phyloP scores from a whole-genome alignment of 1,140 invertebrate species.

The Ceratina calcarata region DNA sequence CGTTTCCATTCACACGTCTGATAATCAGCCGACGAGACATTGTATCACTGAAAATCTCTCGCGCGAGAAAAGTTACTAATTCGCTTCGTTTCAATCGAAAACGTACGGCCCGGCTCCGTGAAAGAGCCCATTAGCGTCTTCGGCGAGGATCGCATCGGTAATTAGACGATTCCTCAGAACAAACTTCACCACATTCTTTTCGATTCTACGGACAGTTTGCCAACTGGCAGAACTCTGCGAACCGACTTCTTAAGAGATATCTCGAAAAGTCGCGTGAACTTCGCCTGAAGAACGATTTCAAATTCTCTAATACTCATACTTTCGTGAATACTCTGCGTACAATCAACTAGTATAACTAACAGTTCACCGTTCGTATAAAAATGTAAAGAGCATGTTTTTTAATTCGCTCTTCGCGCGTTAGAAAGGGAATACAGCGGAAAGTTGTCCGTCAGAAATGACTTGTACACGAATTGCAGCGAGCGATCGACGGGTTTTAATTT shows the following conservation, averaged over 20 bases:
- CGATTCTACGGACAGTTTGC: neutral
- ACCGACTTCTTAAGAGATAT: too few species aligned
- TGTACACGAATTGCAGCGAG: neutral
- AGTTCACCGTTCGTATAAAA: too few species aligned
- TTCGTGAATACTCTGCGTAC: too few species aligned
- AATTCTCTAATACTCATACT: too few species aligned
- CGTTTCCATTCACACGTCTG: conserved; percentile 44
- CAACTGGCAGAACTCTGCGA: neutral
- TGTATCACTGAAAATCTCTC: conserved; percentile 19
- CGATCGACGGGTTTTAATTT: too few species aligned
- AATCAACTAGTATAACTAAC: too few species aligned
- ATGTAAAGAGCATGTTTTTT: too few species aligned
- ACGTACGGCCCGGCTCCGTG: neutral
- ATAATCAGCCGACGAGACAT: conserved; percentile 14
- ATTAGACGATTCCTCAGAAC: conserved; percentile 9
- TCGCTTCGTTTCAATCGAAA: conserved; percentile 3
- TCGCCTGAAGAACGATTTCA: too few species aligned
- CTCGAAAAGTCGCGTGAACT: too few species aligned
- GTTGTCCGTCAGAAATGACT: neutral
- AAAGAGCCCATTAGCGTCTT: conserved; percentile 11
- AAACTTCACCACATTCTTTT: neutral
- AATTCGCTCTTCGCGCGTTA: too few species aligned
- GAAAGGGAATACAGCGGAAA: too few species aligned
- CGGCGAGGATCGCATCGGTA: neutral
- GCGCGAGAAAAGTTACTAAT: neutral